phyloP scores from a whole-genome alignment of 2,113 vertebrate species.

The Monopterus albus region DNA sequence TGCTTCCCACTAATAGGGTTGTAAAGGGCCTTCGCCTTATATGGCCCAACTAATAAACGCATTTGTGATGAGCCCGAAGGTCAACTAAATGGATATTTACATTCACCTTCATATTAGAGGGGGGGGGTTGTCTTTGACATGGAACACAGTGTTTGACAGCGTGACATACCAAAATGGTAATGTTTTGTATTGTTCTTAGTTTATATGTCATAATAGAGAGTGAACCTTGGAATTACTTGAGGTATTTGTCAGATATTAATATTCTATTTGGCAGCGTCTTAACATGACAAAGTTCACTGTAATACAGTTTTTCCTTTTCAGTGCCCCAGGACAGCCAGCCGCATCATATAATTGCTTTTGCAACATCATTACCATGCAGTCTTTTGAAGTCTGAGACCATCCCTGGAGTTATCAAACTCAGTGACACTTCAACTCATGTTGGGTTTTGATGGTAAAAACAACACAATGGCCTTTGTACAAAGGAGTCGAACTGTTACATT shows the following conservation, averaged over 20 bases:
- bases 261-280: conserved; percentile 45
- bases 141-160: neutral
- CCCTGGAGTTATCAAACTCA: conserved; percentile 61
- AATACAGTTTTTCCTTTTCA: conserved; percentile 17
- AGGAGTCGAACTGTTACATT: conserved; percentile 63
- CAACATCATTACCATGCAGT: conserved; percentile 45
- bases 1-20: conserved; percentile 71
- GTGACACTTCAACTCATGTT: conserved; percentile 57
- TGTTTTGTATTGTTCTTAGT: neutral
- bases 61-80: conserved; percentile 86
- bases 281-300: conserved; percentile 53
- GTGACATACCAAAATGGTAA: conserved; percentile 1
- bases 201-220: neutral
- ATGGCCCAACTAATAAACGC: conserved; percentile 84
- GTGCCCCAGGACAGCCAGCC: conserved; percentile 1
- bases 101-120: conserved; percentile 50
- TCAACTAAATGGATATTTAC: conserved; percentile 72
- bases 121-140: conserved; percentile 6
- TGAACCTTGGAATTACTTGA: conserved; percentile 51
- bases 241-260: conserved; percentile 36
- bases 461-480: conserved; percentile 71
- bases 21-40: conserved; percentile 83
- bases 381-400: conserved; percentile 66
- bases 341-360: conserved; percentile 52
- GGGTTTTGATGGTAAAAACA: conserved; percentile 55